Base-by-base conservation (phyloP, 2,797 vertebrate genomes). In the Halcyon smyrnensis region DNA sequence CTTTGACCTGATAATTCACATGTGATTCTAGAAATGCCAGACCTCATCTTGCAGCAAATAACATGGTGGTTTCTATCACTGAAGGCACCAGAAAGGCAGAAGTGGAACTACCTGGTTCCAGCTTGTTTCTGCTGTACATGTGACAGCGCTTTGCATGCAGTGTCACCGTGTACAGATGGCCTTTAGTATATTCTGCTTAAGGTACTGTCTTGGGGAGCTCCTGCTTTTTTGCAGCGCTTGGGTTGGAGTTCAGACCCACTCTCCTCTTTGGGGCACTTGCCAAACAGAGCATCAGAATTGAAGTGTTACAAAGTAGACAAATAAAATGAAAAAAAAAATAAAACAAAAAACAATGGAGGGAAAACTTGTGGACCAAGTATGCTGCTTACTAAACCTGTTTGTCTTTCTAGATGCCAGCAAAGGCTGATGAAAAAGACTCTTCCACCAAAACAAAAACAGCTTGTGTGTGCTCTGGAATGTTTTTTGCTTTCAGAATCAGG, bases 371-470 rank as follows among this genome's bases (percentile, higher is more conserved):
- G 68, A 36, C 19, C 60, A 57, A 85, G 68, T 85, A 30, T 15
- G 19, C 12, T 75, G 17, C 81, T 87, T 87, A 46, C 81, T 69
- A 51, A 94, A 87, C 90, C 62, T 75, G 71, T 80, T 90, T 87
- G 75, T 85, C 54, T 71, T 92, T 69, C 37, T 24, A 75, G 70
- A 84, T 41, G 41, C 27, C 46, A 70, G 37, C 39, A 81, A 93
- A 75, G 12, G n/a, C 56, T 83, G 41, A 91, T 95, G 76, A 90
- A 96, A 89, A 83, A 36, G n/a, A 39, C 15, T 93, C 76, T 37
- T 76, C 37, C 67, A 50, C 70, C 46, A 64, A 87, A 94, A 82
- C 69, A 63, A 85, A 60, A 51, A 0, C 50, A 78, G 13, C 10
- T 15, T 89, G 21, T 69, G 69, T 69, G 37, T 81, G 50, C 77